phyloP scores from a whole-genome alignment of 1,140 invertebrate genomes.

The Himalopsyche phryganea region DNA sequence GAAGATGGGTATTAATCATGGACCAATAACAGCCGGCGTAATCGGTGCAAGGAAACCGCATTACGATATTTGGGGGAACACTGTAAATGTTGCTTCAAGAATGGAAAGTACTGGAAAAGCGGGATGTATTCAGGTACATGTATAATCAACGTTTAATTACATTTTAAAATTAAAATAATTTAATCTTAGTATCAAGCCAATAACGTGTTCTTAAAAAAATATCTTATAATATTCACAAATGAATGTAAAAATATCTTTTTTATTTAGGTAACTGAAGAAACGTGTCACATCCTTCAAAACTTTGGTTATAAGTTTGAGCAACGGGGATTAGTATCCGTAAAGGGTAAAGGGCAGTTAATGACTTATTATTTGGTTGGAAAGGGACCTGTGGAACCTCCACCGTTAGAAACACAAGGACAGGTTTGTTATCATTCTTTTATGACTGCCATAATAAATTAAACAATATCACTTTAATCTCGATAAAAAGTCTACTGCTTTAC shows the following conservation, averaged over 20 bases:
- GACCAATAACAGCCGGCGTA: slow-evolving; percentile 90
- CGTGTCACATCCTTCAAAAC: slow-evolving; percentile 76
- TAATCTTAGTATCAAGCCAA: too few species aligned
- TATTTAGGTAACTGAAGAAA: slow-evolving; percentile 85
- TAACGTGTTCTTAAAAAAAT: too few species aligned
- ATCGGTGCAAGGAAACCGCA: slow-evolving; percentile 93
- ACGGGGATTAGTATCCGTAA: slow-evolving; percentile 86
- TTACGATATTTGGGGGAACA: slow-evolving; percentile 96
- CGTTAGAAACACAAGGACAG: background rate
- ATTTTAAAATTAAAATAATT: too few species aligned
- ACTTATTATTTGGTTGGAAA: slow-evolving; percentile 88
- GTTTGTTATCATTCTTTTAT: too few species aligned
- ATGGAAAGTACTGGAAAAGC: slow-evolving; percentile 97
- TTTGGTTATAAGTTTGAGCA: slow-evolving; percentile 91
- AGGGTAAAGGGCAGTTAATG: slow-evolving; percentile 92
- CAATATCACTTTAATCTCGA: too few species aligned
- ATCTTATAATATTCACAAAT: too few species aligned
- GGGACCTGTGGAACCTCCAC: slow-evolving; percentile 38
- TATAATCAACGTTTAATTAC: too few species aligned
- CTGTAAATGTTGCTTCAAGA: slow-evolving; percentile 91
- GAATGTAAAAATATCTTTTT: too few species aligned
- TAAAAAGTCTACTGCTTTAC: too few species aligned
- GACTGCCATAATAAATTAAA: too few species aligned
- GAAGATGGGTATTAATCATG: slow-evolving; percentile 94
- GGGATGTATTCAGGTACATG: slow-evolving; percentile 87